Evolutionary conservation across 2,888 invertebrate genomes (phyloP).

Genomic region (Lampropteryx suffumata): DNA sequence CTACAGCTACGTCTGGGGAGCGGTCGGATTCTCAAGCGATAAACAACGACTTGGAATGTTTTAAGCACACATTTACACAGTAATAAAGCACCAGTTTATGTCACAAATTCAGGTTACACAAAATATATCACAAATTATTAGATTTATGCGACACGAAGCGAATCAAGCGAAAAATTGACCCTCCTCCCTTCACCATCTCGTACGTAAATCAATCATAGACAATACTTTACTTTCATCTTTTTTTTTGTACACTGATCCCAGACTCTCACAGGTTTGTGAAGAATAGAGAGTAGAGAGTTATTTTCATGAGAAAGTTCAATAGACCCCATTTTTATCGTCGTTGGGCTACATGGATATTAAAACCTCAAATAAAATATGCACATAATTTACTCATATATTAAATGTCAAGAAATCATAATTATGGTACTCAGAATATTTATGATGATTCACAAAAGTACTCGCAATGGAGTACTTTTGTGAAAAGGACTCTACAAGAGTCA

Average conservation of each 20-base stretch:
- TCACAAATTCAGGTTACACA: conserved; percentile 63
- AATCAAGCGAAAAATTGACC: conserved; percentile 55
- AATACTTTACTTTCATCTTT: conserved; percentile 41
- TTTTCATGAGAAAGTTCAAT: too few relatives aligned
- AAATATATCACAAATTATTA: conserved; percentile 64
- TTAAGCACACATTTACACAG: conserved; percentile 54
- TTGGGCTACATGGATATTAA: too few relatives aligned
- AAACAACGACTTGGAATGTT: conserved; percentile 44
- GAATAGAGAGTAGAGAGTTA: too few relatives aligned
- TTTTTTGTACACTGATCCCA: conserved; percentile 16
- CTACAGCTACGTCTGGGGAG: conserved; percentile 71
- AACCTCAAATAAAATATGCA: too few relatives aligned
- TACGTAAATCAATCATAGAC: conserved; percentile 68
- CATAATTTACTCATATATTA: too few relatives aligned
- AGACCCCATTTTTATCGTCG: too few relatives aligned
- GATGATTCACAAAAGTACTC: too few relatives aligned
- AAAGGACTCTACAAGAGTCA: too few relatives aligned
- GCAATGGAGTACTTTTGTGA: too few relatives aligned
- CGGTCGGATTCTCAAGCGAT: conserved; percentile 70
- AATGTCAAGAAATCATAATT: too few relatives aligned
- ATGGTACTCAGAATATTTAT: too few relatives aligned
- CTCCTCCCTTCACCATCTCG: conserved; percentile 48
- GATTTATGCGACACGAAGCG: conserved; percentile 78
- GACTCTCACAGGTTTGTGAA: neutral
- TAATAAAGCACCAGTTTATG: conserved; percentile 56